A percentile compares a stretch with the other conserved stretches of the same genome.
These are phyloP conservation scores for Apis dorsata DNA, from an alignment of 1,140 invertebrate genomes.

Conservation along the genomic window DNA sequence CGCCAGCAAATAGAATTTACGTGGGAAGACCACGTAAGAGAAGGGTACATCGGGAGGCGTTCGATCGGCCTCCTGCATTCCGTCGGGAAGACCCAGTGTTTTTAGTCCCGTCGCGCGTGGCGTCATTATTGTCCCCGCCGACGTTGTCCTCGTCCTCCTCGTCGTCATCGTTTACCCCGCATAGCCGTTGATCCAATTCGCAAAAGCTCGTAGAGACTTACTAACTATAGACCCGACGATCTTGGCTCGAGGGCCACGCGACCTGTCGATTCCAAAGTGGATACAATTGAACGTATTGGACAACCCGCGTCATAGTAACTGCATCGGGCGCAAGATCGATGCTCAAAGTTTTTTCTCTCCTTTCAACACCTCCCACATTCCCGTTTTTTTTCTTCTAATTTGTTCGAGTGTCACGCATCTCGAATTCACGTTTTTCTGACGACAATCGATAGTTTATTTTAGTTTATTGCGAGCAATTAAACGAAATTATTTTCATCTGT, in stretches of 20 bases:
- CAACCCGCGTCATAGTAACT: slow-evolving; percentile 57
- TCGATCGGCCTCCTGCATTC: slow-evolving; percentile 58
- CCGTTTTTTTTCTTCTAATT: slow-evolving; percentile 35
- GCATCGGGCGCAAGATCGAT: slow-evolving; percentile 60
- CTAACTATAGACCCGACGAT: slow-evolving; percentile 12
- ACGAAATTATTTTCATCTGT: not conserved
- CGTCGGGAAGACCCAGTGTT: slow-evolving; percentile 52
- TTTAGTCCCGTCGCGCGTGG: slow-evolving; percentile 13
- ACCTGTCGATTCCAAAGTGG: slow-evolving; percentile 16
- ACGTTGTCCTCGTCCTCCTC: slow-evolving; percentile 28
- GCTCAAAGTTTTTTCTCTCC: slow-evolving; percentile 58
- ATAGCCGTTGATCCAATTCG: not conserved
- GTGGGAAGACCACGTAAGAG: slow-evolving; percentile 43
- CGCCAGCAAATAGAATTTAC: slow-evolving; percentile 8
- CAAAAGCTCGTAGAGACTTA: not conserved
- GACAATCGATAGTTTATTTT: slow-evolving; percentile 2
- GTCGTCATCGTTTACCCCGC: slow-evolving; percentile 14
- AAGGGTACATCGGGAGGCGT: slow-evolving; percentile 52
- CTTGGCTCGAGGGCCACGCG: not conserved
- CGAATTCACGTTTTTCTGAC: not conserved
- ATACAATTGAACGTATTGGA: slow-evolving; percentile 36
- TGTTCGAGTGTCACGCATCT: slow-evolving; percentile 18
- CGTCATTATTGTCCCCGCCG: slow-evolving; percentile 37
- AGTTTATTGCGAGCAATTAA: not conserved
- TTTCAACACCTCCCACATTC: slow-evolving; percentile 38